phyloP scores from a whole-genome alignment of 2,797 vertebrate species.

The Psittacula derbiana region DNA sequence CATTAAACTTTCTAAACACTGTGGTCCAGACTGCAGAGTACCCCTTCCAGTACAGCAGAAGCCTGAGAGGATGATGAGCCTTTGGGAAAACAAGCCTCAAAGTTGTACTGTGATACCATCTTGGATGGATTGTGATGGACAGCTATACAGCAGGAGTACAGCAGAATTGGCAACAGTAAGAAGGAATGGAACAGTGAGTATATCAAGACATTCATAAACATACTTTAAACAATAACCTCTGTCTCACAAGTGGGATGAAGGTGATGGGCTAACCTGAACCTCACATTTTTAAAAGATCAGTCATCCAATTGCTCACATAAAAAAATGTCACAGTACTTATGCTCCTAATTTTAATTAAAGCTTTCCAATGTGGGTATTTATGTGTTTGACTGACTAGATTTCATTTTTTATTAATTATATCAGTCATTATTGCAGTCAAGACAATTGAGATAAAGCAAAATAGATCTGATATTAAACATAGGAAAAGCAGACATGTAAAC shows the following conservation, averaged over 20 bases:
- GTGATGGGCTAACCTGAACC: neutral
- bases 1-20: neutral
- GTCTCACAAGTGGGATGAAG: neutral
- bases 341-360: neutral
- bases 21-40: neutral
- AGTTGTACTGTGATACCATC: neutral
- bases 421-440: neutral
- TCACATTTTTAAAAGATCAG: slow-evolving; percentile 31
- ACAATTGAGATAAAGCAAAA: neutral
- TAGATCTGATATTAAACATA: neutral
- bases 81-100: neutral
- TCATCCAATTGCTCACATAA: neutral
- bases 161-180: neutral
- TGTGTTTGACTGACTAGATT: neutral
- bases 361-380: neutral
- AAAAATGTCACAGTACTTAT: neutral
- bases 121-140: neutral
- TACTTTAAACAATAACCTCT: neutral
- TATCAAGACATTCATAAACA: neutral
- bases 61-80: neutral
- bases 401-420: neutral
- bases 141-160: neutral
- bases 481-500: neutral
- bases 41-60: neutral
- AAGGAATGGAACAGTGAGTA: neutral